phyloP scores from a whole-genome alignment of 1,140 invertebrate genomes.

The Coelopa frigida region DNA sequence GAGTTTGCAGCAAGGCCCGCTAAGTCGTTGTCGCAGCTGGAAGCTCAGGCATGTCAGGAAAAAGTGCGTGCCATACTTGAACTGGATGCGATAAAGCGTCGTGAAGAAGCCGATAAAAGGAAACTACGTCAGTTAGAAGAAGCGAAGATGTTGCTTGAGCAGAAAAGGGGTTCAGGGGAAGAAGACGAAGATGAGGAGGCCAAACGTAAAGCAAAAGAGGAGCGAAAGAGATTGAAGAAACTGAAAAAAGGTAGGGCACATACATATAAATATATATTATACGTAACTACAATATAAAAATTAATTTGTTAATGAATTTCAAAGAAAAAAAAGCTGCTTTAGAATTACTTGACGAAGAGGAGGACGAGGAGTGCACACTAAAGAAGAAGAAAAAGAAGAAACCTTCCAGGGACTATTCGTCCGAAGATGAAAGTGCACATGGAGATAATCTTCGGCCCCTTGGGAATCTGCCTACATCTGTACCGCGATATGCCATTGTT shows the following conservation, averaged over 20 bases:
- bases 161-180: neutral
- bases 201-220: conserved; percentile 8
- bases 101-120: conserved; percentile 7
- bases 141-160: conserved; percentile 3
- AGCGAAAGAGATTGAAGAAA: conserved; percentile 6
- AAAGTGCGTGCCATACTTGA: conserved; percentile 17
- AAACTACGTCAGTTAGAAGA: neutral
- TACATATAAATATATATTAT: neutral
- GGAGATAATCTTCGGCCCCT: no score
- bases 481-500: no score
- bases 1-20: neutral
- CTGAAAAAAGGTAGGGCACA: conserved; percentile 10
- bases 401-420: no score
- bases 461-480: no score
- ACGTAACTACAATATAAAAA: no score
- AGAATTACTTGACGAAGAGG: no score
- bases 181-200: neutral
- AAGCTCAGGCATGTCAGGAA: conserved; percentile 12
- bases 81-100: conserved; percentile 11
- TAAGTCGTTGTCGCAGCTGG: conserved; percentile 10
- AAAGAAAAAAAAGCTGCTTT: no score
- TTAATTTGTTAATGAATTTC: no score
- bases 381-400: no score
- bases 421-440: no score
- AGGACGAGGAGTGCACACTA: no score